A percentile compares a stretch with the other conserved stretches of the same genome.
These are phyloP conservation scores for Galerucella nymphaeae DNA, from an alignment of 2,888 invertebrate genomes.

Conservation along the genomic window DNA sequence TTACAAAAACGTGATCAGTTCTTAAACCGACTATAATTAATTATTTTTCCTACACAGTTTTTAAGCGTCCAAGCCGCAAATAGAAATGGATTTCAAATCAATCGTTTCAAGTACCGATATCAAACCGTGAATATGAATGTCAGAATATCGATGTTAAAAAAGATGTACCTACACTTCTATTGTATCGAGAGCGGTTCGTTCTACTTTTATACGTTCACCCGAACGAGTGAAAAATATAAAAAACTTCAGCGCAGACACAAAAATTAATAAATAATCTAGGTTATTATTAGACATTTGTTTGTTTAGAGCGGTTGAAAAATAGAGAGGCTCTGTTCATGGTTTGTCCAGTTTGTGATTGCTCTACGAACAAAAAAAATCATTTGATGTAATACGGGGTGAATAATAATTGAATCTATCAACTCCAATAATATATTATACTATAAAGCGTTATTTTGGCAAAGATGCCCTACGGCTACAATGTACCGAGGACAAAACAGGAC, in stretches of 20 bases:
- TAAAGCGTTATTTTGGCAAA: too few species aligned
- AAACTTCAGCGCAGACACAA: background rate
- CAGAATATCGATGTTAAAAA: slow-evolving; percentile 5
- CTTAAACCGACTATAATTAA: slow-evolving; percentile 41
- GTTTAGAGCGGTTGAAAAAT: too few species aligned
- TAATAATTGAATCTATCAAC: too few species aligned
- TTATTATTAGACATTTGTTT: too few species aligned
- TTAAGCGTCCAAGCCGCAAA: slow-evolving; percentile 31
- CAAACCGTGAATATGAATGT: slow-evolving; percentile 21
- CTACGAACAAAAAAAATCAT: too few species aligned
- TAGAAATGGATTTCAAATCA: slow-evolving; percentile 25
- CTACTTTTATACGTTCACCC: slow-evolving; percentile 18
- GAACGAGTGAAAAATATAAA: background rate
- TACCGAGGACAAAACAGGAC: too few species aligned
- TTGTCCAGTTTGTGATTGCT: too few species aligned
- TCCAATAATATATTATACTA: too few species aligned
- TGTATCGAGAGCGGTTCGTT: slow-evolving; percentile 9
- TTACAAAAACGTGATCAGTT: slow-evolving; percentile 43
- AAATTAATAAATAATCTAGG: background rate
- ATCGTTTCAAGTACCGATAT: slow-evolving; percentile 26
- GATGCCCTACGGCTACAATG: too few species aligned
- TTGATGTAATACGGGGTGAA: too few species aligned
- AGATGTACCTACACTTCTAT: slow-evolving; percentile 23
- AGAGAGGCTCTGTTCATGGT: too few species aligned
- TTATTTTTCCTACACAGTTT: slow-evolving; percentile 41